Conservation (phyloP, 2,797 vertebrate species). For the Falco columbarius region DNA sequence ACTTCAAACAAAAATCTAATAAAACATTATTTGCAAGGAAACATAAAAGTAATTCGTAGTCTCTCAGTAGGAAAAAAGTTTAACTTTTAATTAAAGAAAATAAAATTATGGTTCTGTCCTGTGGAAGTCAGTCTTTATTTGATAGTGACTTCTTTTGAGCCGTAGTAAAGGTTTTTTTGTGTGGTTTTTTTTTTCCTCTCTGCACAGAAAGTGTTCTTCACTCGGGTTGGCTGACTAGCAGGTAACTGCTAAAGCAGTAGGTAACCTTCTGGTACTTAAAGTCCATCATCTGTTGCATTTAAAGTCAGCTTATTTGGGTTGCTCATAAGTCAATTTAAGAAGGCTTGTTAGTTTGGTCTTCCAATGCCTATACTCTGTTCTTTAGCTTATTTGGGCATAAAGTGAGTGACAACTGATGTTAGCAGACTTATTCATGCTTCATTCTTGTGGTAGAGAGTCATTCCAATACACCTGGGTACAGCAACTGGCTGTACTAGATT, state of each 20-base stretch:
- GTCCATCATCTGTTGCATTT: not conserved
- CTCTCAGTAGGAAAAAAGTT: not conserved
- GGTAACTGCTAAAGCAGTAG: not conserved
- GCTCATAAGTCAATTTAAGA: not conserved
- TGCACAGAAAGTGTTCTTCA: not conserved
- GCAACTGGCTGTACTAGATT: constrained; percentile 2
- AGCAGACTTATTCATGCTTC: not conserved
- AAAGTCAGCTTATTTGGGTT: not conserved
- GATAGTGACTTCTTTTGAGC: not conserved
- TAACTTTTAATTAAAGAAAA: no score
- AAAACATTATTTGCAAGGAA: not conserved
- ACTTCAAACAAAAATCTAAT: not conserved
- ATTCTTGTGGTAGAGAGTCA: not conserved
- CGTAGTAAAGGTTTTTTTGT: not conserved
- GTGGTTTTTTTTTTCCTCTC: not conserved
- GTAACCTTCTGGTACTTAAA: not conserved
- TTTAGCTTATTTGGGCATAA: not conserved
- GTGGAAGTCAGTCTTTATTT: not conserved
- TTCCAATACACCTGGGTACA: not conserved
- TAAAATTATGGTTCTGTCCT: not conserved
- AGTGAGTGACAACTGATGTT: not conserved
- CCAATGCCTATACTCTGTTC: not conserved
- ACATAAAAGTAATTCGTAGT: not conserved
- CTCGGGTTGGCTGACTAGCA: not conserved
- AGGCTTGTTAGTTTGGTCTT: not conserved